phyloP scores from a whole-genome alignment of 2,113 vertebrate genomes.

The Melanostigma gelatinosum region DNA sequence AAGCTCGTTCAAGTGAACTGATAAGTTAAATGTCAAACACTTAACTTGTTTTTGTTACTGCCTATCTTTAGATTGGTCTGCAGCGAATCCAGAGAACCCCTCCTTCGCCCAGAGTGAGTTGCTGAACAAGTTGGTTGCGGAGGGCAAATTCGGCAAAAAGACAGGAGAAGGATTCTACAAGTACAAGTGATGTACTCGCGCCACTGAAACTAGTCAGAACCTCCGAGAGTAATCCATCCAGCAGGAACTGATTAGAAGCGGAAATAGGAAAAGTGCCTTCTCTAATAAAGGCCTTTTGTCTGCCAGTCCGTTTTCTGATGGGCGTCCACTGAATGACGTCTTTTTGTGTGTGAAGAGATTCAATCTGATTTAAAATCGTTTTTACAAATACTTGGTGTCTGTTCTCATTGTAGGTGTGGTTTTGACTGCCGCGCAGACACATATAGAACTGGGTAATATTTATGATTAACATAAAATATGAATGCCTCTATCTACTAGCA shows the following conservation, averaged over 20 bases:
- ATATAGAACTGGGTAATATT: neutral
- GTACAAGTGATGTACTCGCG: conserved; percentile 83
- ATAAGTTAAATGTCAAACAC: neutral
- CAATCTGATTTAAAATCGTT: conserved; percentile 39
- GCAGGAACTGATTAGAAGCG: neutral
- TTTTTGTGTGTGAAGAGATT: conserved; percentile 1
- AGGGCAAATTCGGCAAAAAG: conserved; percentile 94
- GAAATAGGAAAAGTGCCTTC: conserved; percentile 28
- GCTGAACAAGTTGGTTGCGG: conserved; percentile 90
- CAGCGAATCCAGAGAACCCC: conserved; percentile 86
- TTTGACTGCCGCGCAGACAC: neutral
- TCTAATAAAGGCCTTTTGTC: conserved; percentile 1
- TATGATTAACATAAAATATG: neutral
- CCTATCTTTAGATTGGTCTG: conserved; percentile 87
- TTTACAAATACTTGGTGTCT: conserved; percentile 18
- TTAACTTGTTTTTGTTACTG: neutral
- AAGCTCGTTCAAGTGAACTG: neutral
- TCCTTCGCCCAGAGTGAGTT: conserved; percentile 85
- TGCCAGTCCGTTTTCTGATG: neutral
- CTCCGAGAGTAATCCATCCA: neutral
- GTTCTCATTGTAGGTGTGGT: neutral
- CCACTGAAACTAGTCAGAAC: neutral
- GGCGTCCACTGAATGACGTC: neutral
- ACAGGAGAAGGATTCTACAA: conserved; percentile 96
- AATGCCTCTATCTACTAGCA: neutral